These are phyloP conservation scores for Atethmia centrago DNA, from an alignment of 2,888 invertebrate genomes.

Conservation along the genomic window DNA sequence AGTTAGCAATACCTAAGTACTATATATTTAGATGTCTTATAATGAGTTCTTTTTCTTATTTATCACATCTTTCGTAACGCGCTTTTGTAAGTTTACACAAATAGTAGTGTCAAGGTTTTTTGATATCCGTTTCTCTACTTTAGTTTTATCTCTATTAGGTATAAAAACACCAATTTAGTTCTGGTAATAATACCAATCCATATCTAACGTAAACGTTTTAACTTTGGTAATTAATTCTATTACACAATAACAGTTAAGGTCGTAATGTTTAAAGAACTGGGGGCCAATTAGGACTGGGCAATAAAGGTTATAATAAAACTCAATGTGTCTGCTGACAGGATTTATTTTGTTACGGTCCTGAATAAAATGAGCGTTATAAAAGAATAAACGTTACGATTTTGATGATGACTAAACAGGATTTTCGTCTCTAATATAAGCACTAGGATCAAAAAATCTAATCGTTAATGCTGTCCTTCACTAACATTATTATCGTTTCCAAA, in stretches of 20 bases:
- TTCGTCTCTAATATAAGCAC: neutral
- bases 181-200: conserved; percentile 1
- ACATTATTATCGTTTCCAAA: neutral
- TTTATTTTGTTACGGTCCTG: conserved; percentile 49
- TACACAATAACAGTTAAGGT: conserved; percentile 49
- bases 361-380: conserved; percentile 45
- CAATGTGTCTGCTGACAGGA: conserved; percentile 56
- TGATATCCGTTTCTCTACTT: neutral
- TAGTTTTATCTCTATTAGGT: neutral
- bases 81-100: neutral
- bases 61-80: neutral
- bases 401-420: neutral
- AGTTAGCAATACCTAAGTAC: conserved; percentile 31
- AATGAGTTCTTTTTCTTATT: conserved; percentile 26
- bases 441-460: neutral
- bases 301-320: conserved; percentile 62
- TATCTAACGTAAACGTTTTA: conserved; percentile 36
- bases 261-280: conserved; percentile 57
- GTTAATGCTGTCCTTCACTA: neutral
- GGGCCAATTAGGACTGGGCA: conserved; percentile 52
- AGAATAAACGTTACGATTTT: conserved; percentile 23
- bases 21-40: conserved; percentile 36
- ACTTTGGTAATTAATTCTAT: conserved; percentile 52
- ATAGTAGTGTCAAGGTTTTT: neutral
- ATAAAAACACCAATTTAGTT: neutral